Percentiles rank a stretch among this genome's conserved stretches.
Conservation (phyloP, 2,888 invertebrate genomes). For the Tortrix viridana region DNA sequence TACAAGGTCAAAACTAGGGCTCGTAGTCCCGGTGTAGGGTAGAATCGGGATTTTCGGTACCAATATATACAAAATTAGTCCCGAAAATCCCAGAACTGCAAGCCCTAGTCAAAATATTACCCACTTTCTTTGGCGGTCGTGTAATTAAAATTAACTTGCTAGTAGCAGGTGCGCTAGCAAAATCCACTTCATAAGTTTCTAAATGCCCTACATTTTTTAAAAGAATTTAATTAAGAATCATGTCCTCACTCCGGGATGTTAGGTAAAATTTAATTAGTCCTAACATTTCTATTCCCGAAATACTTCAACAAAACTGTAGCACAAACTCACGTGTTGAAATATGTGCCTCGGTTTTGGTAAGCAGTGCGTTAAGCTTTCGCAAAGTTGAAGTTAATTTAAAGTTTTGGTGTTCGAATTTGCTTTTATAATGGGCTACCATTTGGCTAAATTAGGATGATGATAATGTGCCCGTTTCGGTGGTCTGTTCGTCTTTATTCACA, state of each 20-base stretch:
- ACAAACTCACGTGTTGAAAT: neutral
- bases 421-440: slow-evolving; percentile 1
- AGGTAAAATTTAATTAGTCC: slow-evolving; percentile 17
- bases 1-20: too few relatives aligned
- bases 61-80: too few relatives aligned
- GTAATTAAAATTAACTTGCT: too few relatives aligned
- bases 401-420: neutral
- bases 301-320: slow-evolving; percentile 1
- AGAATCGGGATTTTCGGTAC: too few relatives aligned
- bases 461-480: slow-evolving; percentile 1
- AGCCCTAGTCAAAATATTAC: too few relatives aligned
- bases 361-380: slow-evolving; percentile 1
- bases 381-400: neutral
- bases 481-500: too few relatives aligned
- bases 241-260: slow-evolving; percentile 6
- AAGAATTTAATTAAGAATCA: slow-evolving; percentile 26
- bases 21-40: too few relatives aligned
- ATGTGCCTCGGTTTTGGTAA: neutral
- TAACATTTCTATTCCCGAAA: slow-evolving; percentile 10
- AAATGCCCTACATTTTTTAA: slow-evolving; percentile 1
- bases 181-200: slow-evolving; percentile 8
- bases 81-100: too few relatives aligned
- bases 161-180: neutral
- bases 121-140: too few relatives aligned
- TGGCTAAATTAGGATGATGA: slow-evolving; percentile 13